Percentiles rank a stretch among this genome's conserved stretches.
Conservation (phyloP, 2,888 invertebrate genomes). For the Calameuta pallipes region DNA sequence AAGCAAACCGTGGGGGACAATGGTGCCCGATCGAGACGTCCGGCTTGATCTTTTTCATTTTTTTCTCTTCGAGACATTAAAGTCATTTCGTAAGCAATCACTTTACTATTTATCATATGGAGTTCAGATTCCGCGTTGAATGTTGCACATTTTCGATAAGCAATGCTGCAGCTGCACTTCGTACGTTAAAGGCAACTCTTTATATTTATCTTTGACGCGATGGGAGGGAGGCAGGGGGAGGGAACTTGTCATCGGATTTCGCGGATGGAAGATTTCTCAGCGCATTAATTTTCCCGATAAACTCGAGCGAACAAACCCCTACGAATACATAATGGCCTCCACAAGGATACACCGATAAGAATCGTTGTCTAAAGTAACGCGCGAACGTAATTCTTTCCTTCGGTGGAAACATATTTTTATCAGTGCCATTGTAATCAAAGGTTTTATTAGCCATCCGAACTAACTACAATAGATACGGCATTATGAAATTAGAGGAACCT, state of each 20-base stretch:
- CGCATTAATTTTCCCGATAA: conserved; percentile 47
- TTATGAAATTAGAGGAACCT: background rate
- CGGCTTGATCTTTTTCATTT: background rate
- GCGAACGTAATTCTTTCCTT: background rate
- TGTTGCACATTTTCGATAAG: background rate
- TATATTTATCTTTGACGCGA: background rate
- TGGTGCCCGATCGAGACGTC: background rate
- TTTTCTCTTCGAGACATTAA: background rate
- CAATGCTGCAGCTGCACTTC: background rate
- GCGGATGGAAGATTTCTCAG: conserved; percentile 52
- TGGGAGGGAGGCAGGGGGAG: background rate
- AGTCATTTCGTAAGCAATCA: background rate
- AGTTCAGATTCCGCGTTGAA: background rate
- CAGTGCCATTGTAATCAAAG: background rate
- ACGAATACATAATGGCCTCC: conserved; percentile 32
- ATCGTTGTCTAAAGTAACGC: background rate
- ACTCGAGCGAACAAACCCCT: conserved; percentile 35
- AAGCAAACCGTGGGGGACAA: conserved; percentile 2
- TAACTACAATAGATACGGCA: background rate
- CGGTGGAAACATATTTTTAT: background rate
- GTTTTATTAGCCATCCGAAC: background rate
- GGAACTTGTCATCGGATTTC: background rate
- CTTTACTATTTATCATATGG: background rate
- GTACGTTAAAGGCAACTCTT: background rate
- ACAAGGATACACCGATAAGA: conserved; percentile 44